Percentiles rank a stretch among this genome's conserved stretches.
Conservation (phyloP, 2,888 invertebrate genomes). For the Synanthedon andrenaeformis region DNA sequence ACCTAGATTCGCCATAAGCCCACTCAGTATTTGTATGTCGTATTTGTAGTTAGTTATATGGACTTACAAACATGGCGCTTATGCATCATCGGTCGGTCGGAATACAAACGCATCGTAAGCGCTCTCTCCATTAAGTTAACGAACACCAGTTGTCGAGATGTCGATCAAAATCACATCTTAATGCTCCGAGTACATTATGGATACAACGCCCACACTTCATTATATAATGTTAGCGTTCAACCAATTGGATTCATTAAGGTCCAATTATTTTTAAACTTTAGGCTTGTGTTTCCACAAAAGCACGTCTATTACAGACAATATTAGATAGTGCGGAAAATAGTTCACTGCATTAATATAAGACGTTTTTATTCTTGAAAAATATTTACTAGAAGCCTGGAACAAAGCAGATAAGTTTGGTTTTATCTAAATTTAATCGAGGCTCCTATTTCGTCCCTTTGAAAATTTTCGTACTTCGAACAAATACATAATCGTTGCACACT, state of each 20-base stretch:
- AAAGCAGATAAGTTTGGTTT: no score
- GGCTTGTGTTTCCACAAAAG: conserved; percentile 16
- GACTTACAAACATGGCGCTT: conserved; percentile 10
- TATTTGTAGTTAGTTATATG: background rate
- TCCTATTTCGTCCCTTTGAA: no score
- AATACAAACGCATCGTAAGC: conserved; percentile 42
- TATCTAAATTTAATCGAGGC: no score
- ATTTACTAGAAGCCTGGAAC: no score
- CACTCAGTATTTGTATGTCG: no score
- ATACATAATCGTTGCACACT: no score
- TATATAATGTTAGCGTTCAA: conserved; percentile 32
- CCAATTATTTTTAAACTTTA: conserved; percentile 11
- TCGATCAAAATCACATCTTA: conserved; percentile 64
- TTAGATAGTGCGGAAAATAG: no score
- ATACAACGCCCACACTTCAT: conserved; percentile 54
- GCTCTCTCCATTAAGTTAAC: conserved; percentile 64
- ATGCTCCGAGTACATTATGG: conserved; percentile 54
- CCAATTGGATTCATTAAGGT: conserved; percentile 26
- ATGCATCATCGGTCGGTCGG: conserved; percentile 20
- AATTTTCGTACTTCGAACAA: no score
- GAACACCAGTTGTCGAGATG: conserved; percentile 63
- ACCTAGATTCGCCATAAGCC: no score
- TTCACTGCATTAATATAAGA: no score
- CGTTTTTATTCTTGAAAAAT: no score
- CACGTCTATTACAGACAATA: background rate